Base-by-base conservation (phyloP, 2,113 vertebrate genomes). In the Atractosteus spatula region DNA sequence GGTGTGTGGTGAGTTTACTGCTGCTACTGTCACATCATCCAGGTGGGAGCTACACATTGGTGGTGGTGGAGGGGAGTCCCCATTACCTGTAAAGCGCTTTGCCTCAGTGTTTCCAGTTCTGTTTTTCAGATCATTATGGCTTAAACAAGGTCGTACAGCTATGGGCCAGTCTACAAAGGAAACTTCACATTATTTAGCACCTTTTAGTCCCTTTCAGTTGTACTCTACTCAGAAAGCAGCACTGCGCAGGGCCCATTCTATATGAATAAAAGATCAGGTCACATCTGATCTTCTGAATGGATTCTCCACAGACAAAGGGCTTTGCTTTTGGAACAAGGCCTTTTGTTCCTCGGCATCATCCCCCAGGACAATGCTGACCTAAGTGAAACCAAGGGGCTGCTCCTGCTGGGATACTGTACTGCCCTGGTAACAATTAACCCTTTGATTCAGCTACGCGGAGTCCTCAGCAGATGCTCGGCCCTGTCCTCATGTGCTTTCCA, bases 401-500 rank as follows among this genome's bases (percentile, higher is more conserved):
- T 59, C 12, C 57, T 13, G 41, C 64, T 44, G 51, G 59, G 67
- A 6, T 42, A 41, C 14, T 16, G 59, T 7, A 64, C 62, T 71
- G 72, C 64, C 61, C 59, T 75, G 74, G 81, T 75, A 85, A 87
- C 85, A 86, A 84, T 85, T 77, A 76, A 70, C 10, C 66, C 81
- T 73, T 71, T 76, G 73, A 83, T 29, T 17, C 76, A 5, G 70
- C 71, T 76, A 63, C 79, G 29, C 29, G 29, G 29, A 29, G 29
- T 29, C 75, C 59, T 56, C 16, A n/a, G 12, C 29, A 17, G 44
- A n/a, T 29, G 16, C 42, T 8, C 68, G 80, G 75, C 69, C 74
- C 5, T 54, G 44, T 7, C n/a, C 77, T 83, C 84, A 83, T 80
- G 83, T 87, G 86, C 79, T 75, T 85, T 83, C 80, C 83, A 43